phyloP scores from a whole-genome alignment of 2,113 vertebrate species.

The Sorex fumeus region DNA sequence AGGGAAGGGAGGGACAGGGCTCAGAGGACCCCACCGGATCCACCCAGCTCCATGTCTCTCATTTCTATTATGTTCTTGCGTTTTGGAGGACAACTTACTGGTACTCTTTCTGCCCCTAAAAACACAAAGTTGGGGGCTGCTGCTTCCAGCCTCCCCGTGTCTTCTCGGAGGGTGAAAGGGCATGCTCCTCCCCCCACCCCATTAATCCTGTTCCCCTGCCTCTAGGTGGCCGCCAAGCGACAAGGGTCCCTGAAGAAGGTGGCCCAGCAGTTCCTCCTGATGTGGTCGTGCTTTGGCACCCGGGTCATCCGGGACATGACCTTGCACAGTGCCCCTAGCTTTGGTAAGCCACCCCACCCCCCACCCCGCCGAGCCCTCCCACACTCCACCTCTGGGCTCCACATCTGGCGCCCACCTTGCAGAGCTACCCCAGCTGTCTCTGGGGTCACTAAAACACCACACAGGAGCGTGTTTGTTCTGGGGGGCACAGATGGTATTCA shows the following conservation, averaged over 20 bases:
- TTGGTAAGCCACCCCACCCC: conserved; percentile 91
- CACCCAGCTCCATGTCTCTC: neutral
- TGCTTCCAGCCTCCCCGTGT: neutral
- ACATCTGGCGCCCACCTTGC: neutral
- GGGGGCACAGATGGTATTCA: neutral
- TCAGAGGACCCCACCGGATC: neutral
- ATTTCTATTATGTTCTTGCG: neutral
- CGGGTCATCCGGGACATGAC: conserved; percentile 99
- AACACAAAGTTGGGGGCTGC: neutral
- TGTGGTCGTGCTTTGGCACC: conserved; percentile 99
- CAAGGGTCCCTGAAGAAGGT: conserved; percentile 97
- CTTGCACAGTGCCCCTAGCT: conserved; percentile 98
- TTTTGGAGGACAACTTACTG: neutral
- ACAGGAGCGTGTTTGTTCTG: neutral
- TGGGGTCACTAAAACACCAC: neutral
- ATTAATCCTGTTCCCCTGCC: conserved; percentile 80
- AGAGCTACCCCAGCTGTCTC: neutral
- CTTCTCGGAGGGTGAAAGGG: conserved; percentile 15
- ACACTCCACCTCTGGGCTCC: neutral
- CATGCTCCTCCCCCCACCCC: neutral
- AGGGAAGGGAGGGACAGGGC: neutral
- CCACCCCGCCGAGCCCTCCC: neutral
- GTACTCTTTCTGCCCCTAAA: conserved; percentile 15
- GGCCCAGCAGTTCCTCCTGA: conserved; percentile 98
- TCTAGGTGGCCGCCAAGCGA: conserved; percentile 97